Evolutionary conservation across 2,888 invertebrate species (phyloP), one percentile per base, ranked within the genome.

Genomic region (Microplitis manilae): DNA sequence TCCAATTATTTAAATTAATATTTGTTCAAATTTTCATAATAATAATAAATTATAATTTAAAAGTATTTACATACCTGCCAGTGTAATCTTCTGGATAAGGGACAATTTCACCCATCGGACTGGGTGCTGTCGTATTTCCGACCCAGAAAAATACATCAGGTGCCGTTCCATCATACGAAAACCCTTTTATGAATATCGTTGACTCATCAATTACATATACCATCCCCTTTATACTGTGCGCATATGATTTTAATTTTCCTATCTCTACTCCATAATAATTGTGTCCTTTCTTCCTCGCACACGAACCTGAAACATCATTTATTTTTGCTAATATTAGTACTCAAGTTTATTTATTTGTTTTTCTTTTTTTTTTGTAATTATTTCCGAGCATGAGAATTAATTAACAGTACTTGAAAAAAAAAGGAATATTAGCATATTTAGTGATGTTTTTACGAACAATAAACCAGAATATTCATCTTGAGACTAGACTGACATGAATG

Each of bases 61-160:
- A 8, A 59, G 59, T 79, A 61, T 7, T 74, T 59, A 50, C 50
- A 50, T 50, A 96, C 97, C 94, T 94, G 87, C 94, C 95, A 77
- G 92, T 92, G 88, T 95, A 95, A 86, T 96, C 94, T 86, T 96
- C 96, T 41, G 96, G 96, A 89, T 96, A 96, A 20, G 97, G 96
- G 86, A 97, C 95, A 79, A 96, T 93, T 79, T 93, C 94, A 78
- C 97, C 97, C 73, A 95, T 94, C 20, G 96, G 96, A 82, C 94
- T 94, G 1, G 96, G 96, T 81, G 94, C 92, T 1, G 94, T 92
- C 4, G 94, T 94, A 86, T 95, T 95, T 13, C 97, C 97, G 78
- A 96, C 95, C 97, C 96, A 97, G 92, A 97, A 97, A 91, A 94
- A 96, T 0, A 96, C 96, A 88, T 95, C 96, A 79, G 96, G 96